These are phyloP conservation scores for Dinomys branickii DNA, from an alignment of 2,113 vertebrate genomes.

Conservation along the genomic window DNA sequence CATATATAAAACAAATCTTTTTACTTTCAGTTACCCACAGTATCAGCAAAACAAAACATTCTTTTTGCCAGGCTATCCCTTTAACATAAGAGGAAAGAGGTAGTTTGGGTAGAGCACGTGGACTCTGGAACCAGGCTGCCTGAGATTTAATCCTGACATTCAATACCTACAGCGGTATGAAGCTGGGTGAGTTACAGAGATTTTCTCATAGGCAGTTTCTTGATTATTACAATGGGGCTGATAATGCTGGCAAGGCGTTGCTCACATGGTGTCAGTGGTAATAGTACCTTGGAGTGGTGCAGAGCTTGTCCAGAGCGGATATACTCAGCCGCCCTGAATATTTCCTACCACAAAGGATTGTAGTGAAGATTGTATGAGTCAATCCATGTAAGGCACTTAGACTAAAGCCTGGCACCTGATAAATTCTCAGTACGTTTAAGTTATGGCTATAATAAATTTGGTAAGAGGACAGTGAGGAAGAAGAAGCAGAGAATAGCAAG, in stretches of 20 bases:
- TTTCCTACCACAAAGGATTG: too few relatives aligned
- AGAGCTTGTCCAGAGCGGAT: not conserved
- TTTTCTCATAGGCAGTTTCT: not conserved
- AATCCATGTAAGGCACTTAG: not conserved
- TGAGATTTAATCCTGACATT: not conserved
- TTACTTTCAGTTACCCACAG: not conserved
- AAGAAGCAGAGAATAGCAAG: not conserved
- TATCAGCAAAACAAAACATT: not conserved
- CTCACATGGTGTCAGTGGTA: not conserved
- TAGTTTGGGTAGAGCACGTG: too few relatives aligned
- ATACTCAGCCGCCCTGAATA: not conserved
- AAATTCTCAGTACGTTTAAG: not conserved
- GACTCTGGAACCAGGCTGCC: not conserved
- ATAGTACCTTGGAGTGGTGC: fast-evolving
- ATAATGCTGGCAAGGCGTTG: fast-evolving
- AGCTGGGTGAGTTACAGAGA: not conserved
- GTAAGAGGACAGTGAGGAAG: not conserved
- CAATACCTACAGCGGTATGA: not conserved
- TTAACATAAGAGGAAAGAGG: not conserved
- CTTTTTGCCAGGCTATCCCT: not conserved
- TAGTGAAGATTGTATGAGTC: not conserved
- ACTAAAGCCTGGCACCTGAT: not conserved
- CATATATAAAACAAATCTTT: not conserved
- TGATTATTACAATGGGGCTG: not conserved
- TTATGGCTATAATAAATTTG: not conserved